These are phyloP conservation scores for Taenioides sp. DNA, from an alignment of 2,797 vertebrate species.

Conservation along the genomic window DNA sequence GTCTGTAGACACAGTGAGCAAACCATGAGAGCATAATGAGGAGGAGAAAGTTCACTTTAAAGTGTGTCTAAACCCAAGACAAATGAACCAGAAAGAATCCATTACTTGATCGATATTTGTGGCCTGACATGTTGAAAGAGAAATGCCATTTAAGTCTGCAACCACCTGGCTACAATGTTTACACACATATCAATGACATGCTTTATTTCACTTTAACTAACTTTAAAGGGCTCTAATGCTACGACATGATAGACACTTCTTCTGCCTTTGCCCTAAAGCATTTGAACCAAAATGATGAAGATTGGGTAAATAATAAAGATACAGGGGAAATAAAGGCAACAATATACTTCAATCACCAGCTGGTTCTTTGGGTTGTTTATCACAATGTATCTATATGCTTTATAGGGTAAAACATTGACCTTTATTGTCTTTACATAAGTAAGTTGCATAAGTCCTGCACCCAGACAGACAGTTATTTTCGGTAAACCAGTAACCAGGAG, in stretches of 20 bases:
- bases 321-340: too few relatives aligned
- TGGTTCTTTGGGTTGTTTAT: neutral
- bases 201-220: neutral
- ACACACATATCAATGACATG: constrained; percentile 11
- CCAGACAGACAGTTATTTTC: too few relatives aligned
- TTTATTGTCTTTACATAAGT: constrained; percentile 7
- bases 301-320: neutral
- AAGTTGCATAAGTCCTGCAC: neutral
- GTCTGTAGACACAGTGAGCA: neutral
- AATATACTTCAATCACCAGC: too few relatives aligned
- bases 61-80: neutral
- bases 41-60: neutral
- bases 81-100: constrained; percentile 9
- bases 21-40: neutral
- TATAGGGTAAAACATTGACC: constrained; percentile 4
- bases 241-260: too few relatives aligned
- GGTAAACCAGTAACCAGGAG: too few relatives aligned
- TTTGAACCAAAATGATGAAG: neutral
- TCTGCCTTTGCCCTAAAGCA: neutral
- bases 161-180: constrained; percentile 7
- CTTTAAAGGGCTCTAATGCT: neutral
- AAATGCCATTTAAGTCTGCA: constrained; percentile 6
- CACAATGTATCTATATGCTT: neutral
- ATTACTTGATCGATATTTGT: constrained; percentile 6
- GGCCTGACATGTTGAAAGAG: constrained; percentile 5